Conservation (phyloP, 2,888 invertebrate species). For the Acanthosepion lycidas region DNA sequence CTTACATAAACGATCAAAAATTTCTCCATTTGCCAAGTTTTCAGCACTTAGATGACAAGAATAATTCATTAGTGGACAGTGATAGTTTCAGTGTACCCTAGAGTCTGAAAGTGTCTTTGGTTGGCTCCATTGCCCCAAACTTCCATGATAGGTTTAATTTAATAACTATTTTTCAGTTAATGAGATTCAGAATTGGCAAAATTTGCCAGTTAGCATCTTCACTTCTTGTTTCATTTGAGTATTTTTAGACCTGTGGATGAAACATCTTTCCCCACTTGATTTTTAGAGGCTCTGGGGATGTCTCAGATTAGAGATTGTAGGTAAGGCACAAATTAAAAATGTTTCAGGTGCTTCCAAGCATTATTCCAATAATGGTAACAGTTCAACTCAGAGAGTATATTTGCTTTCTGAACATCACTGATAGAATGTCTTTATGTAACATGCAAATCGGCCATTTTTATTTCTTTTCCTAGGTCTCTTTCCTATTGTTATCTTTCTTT, state of each 20-base stretch:
- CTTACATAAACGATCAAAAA: neutral
- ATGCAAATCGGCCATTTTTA: accelerated
- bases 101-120: conserved; percentile 15
- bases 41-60: neutral
- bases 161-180: neutral
- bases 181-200: neutral
- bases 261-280: neutral
- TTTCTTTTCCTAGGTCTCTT: neutral
- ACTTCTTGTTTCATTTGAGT: neutral
- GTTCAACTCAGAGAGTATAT: neutral
- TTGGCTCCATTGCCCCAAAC: neutral
- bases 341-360: neutral
- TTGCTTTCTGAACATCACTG: neutral
- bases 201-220: neutral
- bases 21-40: neutral
- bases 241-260: neutral
- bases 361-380: conserved; percentile 33
- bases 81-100: neutral
- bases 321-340: neutral
- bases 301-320: neutral
- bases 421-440: neutral
- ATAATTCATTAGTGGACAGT: conserved; percentile 33
- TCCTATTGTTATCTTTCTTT: neutral
- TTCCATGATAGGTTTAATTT: neutral
- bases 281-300: neutral